Evolutionary conservation across 2,797 vertebrate genomes (phyloP).

Genomic region (Ambastaia sidthimunki): DNA sequence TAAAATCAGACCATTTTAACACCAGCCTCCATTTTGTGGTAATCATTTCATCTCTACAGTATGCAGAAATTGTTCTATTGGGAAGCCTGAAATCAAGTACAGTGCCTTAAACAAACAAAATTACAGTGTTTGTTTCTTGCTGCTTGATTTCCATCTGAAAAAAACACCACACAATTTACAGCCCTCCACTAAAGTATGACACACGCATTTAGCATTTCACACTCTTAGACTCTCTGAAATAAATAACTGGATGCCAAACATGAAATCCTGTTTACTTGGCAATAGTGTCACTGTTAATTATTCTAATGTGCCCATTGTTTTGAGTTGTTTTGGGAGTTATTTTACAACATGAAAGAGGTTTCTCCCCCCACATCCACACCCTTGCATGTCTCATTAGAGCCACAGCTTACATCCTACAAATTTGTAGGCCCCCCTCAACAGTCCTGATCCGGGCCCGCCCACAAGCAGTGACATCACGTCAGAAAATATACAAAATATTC

Average conservation of each 20-base stretch:
- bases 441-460: background rate
- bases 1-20: constrained; percentile 37
- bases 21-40: constrained; percentile 32
- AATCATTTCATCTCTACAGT: constrained; percentile 53
- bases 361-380: background rate
- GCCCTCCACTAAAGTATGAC: background rate
- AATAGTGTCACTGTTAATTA: constrained; percentile 3
- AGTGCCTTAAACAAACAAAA: constrained; percentile 36
- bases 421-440: background rate
- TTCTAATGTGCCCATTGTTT: constrained; percentile 5
- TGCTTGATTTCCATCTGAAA: constrained; percentile 26
- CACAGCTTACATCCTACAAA: background rate
- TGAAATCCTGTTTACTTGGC: background rate
- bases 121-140: constrained; percentile 41
- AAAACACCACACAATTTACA: background rate
- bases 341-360: background rate
- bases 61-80: constrained; percentile 32
- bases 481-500: background rate
- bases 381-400: background rate
- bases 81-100: constrained; percentile 32
- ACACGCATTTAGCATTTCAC: background rate
- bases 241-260: constrained; percentile 25
- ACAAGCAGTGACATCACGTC: background rate
- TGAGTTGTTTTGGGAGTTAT: background rate
- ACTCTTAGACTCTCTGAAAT: background rate